Percentiles rank a stretch among this genome's conserved stretches.
phyloP scores from a whole-genome alignment of 1,140 invertebrate species.

The Caenorhabditis latens region DNA sequence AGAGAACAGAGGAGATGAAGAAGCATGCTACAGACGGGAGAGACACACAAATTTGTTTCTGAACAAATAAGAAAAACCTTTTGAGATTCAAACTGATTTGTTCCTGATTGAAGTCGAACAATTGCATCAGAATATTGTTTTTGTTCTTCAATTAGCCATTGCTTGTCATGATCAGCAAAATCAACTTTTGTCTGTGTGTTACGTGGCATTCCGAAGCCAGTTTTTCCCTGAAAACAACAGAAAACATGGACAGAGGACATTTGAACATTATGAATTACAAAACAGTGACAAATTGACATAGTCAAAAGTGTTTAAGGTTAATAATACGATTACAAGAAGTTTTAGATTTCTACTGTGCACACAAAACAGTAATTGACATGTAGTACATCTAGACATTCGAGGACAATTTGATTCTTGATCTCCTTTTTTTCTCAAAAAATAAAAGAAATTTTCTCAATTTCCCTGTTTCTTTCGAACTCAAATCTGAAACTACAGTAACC shows the following conservation, averaged over 20 bases:
- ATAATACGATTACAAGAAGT: too few species aligned
- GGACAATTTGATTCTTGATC: too few species aligned
- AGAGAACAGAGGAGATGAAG: background rate
- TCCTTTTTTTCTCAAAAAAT: too few species aligned
- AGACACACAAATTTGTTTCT: background rate
- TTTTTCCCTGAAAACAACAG: slow-evolving; percentile 73
- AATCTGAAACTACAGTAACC: too few species aligned
- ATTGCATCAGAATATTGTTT: slow-evolving; percentile 55
- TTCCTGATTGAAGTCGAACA: slow-evolving; percentile 42
- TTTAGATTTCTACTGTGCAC: too few species aligned
- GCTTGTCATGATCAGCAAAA: slow-evolving; percentile 70
- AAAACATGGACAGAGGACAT: slow-evolving; percentile 53
- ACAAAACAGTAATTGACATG: too few species aligned
- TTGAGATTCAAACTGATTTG: slow-evolving; percentile 45
- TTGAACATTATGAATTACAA: background rate
- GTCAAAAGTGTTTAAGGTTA: too few species aligned
- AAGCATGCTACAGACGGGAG: slow-evolving; percentile 15
- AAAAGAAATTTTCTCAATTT: too few species aligned
- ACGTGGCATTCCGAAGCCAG: slow-evolving; percentile 75
- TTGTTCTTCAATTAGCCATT: slow-evolving; percentile 62
- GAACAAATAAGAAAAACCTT: slow-evolving; percentile 10
- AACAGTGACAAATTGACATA: too few species aligned
- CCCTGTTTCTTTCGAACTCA: too few species aligned
- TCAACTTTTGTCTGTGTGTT: slow-evolving; percentile 74
- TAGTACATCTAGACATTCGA: too few species aligned